Conservation (phyloP, 2,797 vertebrate species). For the Rhynchonycteris naso region DNA sequence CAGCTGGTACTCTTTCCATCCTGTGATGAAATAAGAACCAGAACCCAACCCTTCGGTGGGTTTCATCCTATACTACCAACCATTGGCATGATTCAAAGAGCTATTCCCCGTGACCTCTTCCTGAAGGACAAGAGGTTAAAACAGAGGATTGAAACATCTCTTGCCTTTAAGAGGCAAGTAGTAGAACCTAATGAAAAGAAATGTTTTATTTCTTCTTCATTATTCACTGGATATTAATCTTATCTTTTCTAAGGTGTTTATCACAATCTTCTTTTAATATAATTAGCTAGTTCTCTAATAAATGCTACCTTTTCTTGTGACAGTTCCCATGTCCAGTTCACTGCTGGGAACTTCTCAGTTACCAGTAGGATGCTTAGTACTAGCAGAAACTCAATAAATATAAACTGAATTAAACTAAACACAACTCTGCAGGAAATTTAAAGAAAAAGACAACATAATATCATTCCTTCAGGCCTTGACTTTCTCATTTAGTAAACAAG, state of each 20-base stretch:
- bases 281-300: conserved; percentile 24
- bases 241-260: background rate
- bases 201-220: background rate
- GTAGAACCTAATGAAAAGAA: background rate
- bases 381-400: background rate
- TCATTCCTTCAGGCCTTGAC: background rate
- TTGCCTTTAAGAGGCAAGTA: conserved; percentile 8
- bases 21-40: background rate
- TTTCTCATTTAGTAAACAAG: conserved; percentile 14
- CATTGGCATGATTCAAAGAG: background rate
- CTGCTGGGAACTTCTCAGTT: background rate
- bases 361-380: background rate
- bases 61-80: background rate
- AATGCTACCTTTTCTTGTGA: background rate
- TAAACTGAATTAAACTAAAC: background rate
- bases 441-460: background rate
- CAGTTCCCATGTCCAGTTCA: background rate
- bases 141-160: background rate
- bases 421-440: background rate
- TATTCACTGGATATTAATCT: background rate
- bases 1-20: accelerated
- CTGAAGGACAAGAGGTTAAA: background rate
- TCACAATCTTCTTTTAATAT: background rate
- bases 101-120: background rate
- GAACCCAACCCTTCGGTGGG: accelerated